Percentiles rank a stretch among this genome's conserved stretches.
Conservation (phyloP, 2,797 vertebrate genomes). For the Anas bahamensis region DNA sequence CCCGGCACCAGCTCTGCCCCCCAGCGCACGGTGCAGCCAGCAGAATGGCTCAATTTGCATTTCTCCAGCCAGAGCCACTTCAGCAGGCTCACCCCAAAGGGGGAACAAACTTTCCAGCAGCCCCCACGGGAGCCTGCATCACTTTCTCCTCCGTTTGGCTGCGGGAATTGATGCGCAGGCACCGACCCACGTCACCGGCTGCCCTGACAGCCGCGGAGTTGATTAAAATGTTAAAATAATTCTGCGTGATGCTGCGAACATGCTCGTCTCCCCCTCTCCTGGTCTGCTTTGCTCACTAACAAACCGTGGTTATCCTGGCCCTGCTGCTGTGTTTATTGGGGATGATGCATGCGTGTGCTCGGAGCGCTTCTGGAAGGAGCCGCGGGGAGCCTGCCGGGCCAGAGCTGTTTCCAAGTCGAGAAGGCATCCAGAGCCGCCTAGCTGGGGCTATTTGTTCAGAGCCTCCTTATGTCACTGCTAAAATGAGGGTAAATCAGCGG, state of each 20-base stretch:
- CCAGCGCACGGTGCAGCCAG: not conserved
- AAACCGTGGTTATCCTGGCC: not conserved
- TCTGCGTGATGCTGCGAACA: not conserved
- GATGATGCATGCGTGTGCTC: not conserved
- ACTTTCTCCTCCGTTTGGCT: not conserved
- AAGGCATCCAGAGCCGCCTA: constrained; percentile 27
- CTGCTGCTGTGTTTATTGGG: not conserved
- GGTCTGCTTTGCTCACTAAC: not conserved
- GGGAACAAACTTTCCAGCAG: not conserved
- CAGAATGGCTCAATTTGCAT: not conserved
- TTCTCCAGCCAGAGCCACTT: not conserved
- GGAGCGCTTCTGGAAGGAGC: not conserved
- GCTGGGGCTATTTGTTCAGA: constrained; percentile 24
- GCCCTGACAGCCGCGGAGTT: not conserved
- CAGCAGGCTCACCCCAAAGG: not conserved
- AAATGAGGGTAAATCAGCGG: constrained; percentile 7
- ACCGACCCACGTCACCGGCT: not conserved
- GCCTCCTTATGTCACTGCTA: constrained; percentile 30
- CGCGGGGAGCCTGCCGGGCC: not conserved
- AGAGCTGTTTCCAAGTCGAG: constrained; percentile 13
- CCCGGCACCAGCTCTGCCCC: not conserved
- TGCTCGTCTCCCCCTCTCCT: not conserved
- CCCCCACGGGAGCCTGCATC: not conserved
- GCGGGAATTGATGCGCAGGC: not conserved
- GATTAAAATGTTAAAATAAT: constrained; percentile 53